Base-by-base conservation (phyloP, 2,888 invertebrate genomes). In the Cantharis flavilabris region DNA sequence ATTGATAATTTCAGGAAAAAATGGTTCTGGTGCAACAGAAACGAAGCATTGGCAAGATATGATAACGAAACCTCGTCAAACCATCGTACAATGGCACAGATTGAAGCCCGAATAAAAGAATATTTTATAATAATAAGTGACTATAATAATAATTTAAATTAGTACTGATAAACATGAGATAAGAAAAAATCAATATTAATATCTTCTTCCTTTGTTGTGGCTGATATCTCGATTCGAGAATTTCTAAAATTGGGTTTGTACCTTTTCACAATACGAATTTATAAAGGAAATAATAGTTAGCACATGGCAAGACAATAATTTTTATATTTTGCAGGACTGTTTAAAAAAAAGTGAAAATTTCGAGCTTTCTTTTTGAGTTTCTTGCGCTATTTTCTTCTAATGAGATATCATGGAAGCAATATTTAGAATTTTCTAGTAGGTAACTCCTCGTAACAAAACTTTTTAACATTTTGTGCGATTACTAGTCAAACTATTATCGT, bases 31-130 rank as follows among this genome's bases (percentile, higher is more conserved):
- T 1, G 97, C 98, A 16, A 94, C 96, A 75, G 98, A 98, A 89
- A 97, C 97, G 62, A 97, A 98, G 87, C 98, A 98, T 89, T 98
- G 98, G 98, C 97, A 97, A 86, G 98, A 98, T 87, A 98, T 98
- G 98, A 97, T 98, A 83, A 96, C 97, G 79, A 98, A 98, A 89
- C 98, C 98, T 20, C 91, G 97, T 82, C 98, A 98, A 90, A 97
- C 96, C 84, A 96, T 98, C 85, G 96, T 97, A 70, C 97, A 98
- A 88, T 98, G 98, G 98, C 98, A 98, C 90, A 94, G 98, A 88
- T 92, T 98, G 86, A 98, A 98, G 89, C 96, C 97, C 26, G 96
- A 96, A 88, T 96, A 96, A 92, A 84, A 72, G 18, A 33, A 11
- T 64, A 67, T 26, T 49, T 49, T 49, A 49, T 49, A 49, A 49